Evolutionary conservation across 1,140 invertebrate species (phyloP).

Genomic region (Drosophila melanogaster): DNA sequence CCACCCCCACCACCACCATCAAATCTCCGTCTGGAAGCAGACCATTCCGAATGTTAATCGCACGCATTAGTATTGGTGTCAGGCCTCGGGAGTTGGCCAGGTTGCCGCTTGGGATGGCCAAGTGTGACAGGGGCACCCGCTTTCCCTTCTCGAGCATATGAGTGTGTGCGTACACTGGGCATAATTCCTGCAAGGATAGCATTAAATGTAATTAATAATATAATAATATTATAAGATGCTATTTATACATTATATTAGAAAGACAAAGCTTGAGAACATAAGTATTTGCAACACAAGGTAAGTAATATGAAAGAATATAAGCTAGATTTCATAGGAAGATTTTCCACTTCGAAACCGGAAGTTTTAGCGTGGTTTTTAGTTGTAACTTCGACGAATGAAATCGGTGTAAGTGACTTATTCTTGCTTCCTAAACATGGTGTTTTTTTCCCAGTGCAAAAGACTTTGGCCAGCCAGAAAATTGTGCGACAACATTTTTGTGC

Average conservation of each 20-base stretch:
- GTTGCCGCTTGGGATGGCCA: conserved; percentile 47
- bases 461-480: conserved; percentile 60
- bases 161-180: neutral
- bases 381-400: no score
- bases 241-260: no score
- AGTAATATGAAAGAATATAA: no score
- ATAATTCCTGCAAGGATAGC: neutral
- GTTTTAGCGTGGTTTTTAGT: neutral
- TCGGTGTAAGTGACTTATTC: neutral
- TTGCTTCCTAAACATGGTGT: neutral
- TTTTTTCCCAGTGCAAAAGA: conserved; percentile 12
- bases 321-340: no score
- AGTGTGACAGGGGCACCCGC: conserved; percentile 20
- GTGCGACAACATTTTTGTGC: conserved; percentile 70
- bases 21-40: conserved; percentile 26
- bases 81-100: conserved; percentile 54
- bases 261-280: no score
- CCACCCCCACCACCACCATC: conserved; percentile 10
- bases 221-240: no score
- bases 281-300: no score
- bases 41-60: conserved; percentile 76
- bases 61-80: conserved; percentile 81
- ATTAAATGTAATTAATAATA: no score
- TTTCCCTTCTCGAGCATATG: neutral
- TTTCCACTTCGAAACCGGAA: no score